Conservation (phyloP, 1,140 invertebrate genomes). For the Drosophila equinoxialis region DNA sequence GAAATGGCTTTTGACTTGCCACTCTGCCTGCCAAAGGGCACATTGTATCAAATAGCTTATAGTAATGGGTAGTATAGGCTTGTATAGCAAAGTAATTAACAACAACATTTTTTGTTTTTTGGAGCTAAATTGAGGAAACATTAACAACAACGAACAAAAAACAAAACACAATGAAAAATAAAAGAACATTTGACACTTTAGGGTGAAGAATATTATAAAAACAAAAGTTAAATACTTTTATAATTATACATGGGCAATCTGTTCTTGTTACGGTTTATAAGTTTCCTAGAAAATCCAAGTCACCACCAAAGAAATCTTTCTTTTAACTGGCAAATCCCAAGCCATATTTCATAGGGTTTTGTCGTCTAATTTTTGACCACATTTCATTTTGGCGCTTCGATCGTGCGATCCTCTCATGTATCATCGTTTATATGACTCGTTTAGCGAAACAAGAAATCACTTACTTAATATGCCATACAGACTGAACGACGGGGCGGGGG, state of each 20-base stretch:
- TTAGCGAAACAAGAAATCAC: slow-evolving; percentile 12
- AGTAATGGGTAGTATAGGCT: slow-evolving; percentile 13
- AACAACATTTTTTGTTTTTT: slow-evolving; percentile 30
- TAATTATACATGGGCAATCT: slow-evolving; percentile 1
- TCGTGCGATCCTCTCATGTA: not conserved
- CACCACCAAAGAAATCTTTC: too few species aligned
- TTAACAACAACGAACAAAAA: slow-evolving; percentile 40
- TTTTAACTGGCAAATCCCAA: too few species aligned
- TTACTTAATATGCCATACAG: slow-evolving; percentile 18
- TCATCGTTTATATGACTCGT: slow-evolving; percentile 18
- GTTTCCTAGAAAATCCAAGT: not conserved
- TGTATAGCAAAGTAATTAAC: slow-evolving; percentile 38
- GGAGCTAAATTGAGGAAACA: slow-evolving; percentile 66
- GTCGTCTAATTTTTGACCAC: not conserved
- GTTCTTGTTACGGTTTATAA: not conserved
- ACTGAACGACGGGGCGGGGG: too few species aligned
- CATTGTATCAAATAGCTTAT: slow-evolving; percentile 27
- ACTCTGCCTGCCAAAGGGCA: slow-evolving; percentile 35
- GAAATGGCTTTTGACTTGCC: slow-evolving; percentile 37
- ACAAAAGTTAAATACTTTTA: not conserved
- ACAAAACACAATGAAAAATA: slow-evolving; percentile 22
- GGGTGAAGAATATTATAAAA: slow-evolving; percentile 3
- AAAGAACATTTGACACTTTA: slow-evolving; percentile 32
- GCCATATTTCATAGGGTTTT: too few species aligned
- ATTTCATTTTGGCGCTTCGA: not conserved